phyloP scores from a whole-genome alignment of 1,140 invertebrate genomes.

The Trachymyrmex septentrionalis region DNA sequence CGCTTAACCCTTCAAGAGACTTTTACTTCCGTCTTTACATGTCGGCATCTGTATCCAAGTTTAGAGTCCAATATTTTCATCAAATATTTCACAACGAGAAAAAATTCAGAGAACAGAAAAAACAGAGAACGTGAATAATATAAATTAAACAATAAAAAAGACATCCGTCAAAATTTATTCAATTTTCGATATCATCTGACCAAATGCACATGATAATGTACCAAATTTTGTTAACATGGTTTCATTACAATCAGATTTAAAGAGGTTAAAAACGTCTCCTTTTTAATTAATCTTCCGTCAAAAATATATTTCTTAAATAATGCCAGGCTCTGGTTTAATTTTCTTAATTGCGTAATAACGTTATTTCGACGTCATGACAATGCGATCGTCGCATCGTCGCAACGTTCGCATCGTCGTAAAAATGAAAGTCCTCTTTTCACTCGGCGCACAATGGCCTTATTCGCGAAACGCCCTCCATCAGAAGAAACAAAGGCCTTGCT shows the following conservation, averaged over 20 bases:
- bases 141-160: background rate
- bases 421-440: slow-evolving; percentile 53
- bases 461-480: slow-evolving; percentile 38
- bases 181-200: no score
- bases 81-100: slow-evolving; percentile 34
- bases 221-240: no score
- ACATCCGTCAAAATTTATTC: no score
- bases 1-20: slow-evolving; percentile 45
- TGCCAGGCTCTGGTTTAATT: slow-evolving; percentile 13
- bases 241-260: no score
- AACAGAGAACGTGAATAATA: background rate
- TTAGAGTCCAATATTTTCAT: slow-evolving; percentile 33
- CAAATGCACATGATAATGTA: no score
- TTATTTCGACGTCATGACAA: slow-evolving; percentile 18
- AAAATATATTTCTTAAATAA: slow-evolving; percentile 15
- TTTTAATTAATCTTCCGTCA: background rate
- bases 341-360: slow-evolving; percentile 58
- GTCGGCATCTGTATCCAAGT: slow-evolving; percentile 36
- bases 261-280: background rate
- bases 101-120: background rate
- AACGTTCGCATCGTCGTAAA: slow-evolving; percentile 43
- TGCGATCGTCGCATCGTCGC: background rate
- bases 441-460: slow-evolving; percentile 46
- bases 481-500: slow-evolving; percentile 57
- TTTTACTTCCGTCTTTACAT: slow-evolving; percentile 59